Conservation (phyloP, 1,140 invertebrate genomes). For the Bombus soroeensis region DNA sequence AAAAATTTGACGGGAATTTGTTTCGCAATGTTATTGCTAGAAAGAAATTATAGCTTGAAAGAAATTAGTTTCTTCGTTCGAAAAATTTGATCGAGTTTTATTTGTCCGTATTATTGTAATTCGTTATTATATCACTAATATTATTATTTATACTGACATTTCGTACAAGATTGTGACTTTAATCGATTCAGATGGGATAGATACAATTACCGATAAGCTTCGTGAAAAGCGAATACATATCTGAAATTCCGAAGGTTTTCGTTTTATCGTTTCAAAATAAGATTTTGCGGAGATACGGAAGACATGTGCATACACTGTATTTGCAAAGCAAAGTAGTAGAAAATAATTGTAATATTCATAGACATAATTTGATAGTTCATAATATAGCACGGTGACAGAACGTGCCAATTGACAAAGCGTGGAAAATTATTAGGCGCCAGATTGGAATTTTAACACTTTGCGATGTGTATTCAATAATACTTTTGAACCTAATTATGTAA, state of each 20-base stretch:
- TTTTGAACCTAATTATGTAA: neutral
- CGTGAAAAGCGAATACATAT: neutral
- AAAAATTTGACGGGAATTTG: neutral
- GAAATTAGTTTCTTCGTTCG: neutral
- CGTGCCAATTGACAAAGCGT: too few species aligned
- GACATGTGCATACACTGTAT: neutral
- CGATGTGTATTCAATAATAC: neutral
- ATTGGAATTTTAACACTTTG: neutral
- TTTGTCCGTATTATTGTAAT: neutral
- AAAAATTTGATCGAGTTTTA: neutral
- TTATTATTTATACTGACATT: neutral
- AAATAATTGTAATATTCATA: too few species aligned
- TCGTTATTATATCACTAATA: neutral
- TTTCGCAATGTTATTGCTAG: too few species aligned
- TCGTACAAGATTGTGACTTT: neutral
- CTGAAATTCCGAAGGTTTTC: neutral
- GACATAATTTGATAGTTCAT: too few species aligned
- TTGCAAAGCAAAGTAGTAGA: too few species aligned
- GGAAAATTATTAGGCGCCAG: neutral
- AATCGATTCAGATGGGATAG: neutral
- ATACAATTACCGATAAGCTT: neutral
- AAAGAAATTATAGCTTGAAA: too few species aligned
- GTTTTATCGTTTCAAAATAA: neutral
- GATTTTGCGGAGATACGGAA: neutral
- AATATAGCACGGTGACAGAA: too few species aligned